Conservation (phyloP, 2,797 vertebrate species). For the Erpetoichthys calabaricus region DNA sequence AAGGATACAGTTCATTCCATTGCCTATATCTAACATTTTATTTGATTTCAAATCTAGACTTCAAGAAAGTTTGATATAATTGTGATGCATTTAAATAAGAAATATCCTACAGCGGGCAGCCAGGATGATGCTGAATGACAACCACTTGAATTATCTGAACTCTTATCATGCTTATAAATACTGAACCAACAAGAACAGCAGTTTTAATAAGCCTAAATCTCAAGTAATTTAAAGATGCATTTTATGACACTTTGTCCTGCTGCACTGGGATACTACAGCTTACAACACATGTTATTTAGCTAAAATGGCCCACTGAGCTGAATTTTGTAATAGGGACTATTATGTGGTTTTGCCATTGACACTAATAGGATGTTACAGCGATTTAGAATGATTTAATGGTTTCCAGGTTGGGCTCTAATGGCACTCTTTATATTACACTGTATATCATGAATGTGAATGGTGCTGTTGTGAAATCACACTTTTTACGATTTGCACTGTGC, state of each 20-base stretch:
- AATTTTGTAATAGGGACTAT: slow-evolving; percentile 96
- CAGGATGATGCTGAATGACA: neutral
- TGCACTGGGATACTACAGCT: slow-evolving; percentile 58
- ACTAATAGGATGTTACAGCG: slow-evolving; percentile 99
- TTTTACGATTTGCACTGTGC: slow-evolving; percentile 29
- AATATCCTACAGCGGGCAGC: neutral
- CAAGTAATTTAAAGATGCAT: slow-evolving; percentile 43
- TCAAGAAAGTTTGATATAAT: neutral
- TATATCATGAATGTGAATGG: slow-evolving; percentile 98
- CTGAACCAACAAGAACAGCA: neutral
- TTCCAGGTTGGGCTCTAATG: slow-evolving; percentile 98
- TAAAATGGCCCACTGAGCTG: slow-evolving; percentile 93
- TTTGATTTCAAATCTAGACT: neutral
- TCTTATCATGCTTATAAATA: neutral
- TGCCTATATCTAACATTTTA: neutral
- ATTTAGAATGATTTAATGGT: slow-evolving; percentile 99
- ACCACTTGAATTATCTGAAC: neutral
- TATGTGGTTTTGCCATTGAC: slow-evolving; percentile 95
- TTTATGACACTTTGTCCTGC: slow-evolving; percentile 63
- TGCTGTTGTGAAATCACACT: slow-evolving; percentile 94
- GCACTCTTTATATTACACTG: slow-evolving; percentile 97
- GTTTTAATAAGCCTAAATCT: slow-evolving; percentile 13
- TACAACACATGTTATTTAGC: slow-evolving; percentile 77
- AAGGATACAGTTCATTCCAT: neutral
- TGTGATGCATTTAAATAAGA: neutral